Evolutionary conservation across 2,888 invertebrate species (phyloP), one percentile per base, ranked within the genome.

Genomic region (Acanthoscelides obtectus): DNA sequence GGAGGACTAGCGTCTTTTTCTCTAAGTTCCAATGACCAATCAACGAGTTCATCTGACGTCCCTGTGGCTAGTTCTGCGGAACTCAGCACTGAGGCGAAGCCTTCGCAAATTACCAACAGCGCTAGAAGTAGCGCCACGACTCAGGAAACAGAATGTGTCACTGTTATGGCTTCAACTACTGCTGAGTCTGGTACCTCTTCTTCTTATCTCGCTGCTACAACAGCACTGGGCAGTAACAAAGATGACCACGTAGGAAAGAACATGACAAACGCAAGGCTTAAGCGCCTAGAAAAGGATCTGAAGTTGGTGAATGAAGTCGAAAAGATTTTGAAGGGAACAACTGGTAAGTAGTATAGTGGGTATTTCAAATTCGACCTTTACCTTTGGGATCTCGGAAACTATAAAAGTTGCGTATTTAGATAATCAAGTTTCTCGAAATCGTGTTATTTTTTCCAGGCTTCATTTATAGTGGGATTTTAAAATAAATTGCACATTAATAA

Each of bases 271-370:
- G 45, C 6, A 45, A 6, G 45, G 1, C 45, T 80, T 20, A 73
- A 70, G 22, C 74, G 72, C 27, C 72, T 80, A 0, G 73, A 79
- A 71, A 75, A 75, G 25, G 79, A 80, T 67, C 67, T 80, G 4
- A 75, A 78, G 69, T 72, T 80, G 45, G 79, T 80, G 5, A 73
- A 79, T 71, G 80, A 80, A 73, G 76, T 80, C 27, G 79, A 80
- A 71, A 77, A 69, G 67, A 79, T 80, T 27, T 71, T 80, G 27
- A 75, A 79, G 67, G 75, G n/a, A n/a, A n/a, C 78, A 17, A 69
- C 66, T 69, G 69, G 71, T 67, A 45, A 12, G 45, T 12, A 12
- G 17, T 45, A n/a, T n/a, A n/a, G n/a, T n/a, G n/a, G n/a, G n/a
- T n/a, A n/a, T n/a, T n/a, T n/a, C n/a, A n/a, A n/a, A n/a, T n/a